A percentile compares a stretch with the other conserved stretches of the same genome.
Evolutionary conservation across 2,888 invertebrate genomes (phyloP).

Genomic region (Leptinotarsa tumamoca): DNA sequence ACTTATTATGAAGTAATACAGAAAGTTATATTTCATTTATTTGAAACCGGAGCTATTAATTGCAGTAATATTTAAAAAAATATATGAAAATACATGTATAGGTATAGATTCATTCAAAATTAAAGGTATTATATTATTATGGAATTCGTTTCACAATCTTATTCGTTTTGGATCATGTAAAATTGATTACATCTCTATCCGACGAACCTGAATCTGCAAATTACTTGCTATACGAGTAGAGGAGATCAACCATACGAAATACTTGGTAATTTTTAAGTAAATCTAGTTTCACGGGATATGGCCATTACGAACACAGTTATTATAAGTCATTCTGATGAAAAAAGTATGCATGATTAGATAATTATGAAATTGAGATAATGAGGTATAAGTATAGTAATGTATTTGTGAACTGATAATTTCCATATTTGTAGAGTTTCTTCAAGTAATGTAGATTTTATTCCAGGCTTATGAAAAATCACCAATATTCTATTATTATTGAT

Average conservation of each 20-base stretch:
- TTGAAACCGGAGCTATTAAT: too few relatives aligned
- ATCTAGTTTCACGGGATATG: background rate
- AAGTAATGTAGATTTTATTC: background rate
- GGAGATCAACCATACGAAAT: background rate
- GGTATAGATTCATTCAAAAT: too few relatives aligned
- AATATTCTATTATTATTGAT: too few relatives aligned
- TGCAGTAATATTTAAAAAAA: too few relatives aligned
- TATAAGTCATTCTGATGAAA: background rate
- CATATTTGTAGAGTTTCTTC: background rate
- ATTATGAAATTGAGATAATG: background rate
- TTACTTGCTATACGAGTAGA: background rate
- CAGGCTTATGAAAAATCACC: too few relatives aligned
- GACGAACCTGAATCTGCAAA: background rate
- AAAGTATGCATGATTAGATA: background rate
- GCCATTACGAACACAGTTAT: background rate
- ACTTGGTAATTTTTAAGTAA: background rate
- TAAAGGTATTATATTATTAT: too few relatives aligned
- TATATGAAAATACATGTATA: too few relatives aligned
- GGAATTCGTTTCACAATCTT: background rate
- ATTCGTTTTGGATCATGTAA: background rate
- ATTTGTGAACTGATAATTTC: background rate
- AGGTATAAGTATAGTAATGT: background rate
- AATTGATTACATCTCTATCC: background rate
- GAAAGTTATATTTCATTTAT: too few relatives aligned
- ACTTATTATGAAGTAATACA: too few relatives aligned